phyloP scores from a whole-genome alignment of 2,113 vertebrate genomes.

The Heptranchias perlo region DNA sequence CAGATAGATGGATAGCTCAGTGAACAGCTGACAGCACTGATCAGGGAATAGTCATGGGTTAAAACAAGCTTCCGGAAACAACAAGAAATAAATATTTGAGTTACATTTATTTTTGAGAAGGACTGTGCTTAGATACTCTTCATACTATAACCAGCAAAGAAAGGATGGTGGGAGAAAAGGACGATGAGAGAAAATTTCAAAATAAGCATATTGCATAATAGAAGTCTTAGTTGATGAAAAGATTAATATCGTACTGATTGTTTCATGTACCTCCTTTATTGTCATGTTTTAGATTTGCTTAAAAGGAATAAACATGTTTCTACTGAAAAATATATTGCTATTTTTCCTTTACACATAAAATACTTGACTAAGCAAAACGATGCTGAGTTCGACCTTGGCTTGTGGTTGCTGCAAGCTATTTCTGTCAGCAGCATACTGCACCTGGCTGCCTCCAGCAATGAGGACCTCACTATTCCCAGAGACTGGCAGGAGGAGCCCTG shows the following conservation, averaged over 20 bases:
- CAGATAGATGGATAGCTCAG: not conserved
- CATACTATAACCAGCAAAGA: not conserved
- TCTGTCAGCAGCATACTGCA: slow-evolving; percentile 44
- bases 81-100: not conserved
- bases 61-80: not conserved
- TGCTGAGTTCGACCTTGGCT: slow-evolving; percentile 34
- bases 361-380: not conserved
- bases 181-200: not conserved
- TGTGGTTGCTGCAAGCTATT: slow-evolving; percentile 41
- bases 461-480: slow-evolving; percentile 39
- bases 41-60: not conserved
- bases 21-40: not conserved
- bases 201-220: not conserved
- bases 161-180: not conserved
- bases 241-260: not conserved
- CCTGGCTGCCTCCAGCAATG: slow-evolving; percentile 43
- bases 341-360: not conserved
- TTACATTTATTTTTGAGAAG: not conserved
- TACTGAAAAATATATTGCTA: not conserved
- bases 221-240: not conserved
- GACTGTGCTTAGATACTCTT: not conserved
- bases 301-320: not conserved
- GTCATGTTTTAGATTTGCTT: no score
- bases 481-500: slow-evolving; percentile 41
- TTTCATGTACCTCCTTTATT: not conserved